Evolutionary conservation across 2,797 vertebrate genomes (phyloP).

Genomic region (Kryptopterus vitreolus): DNA sequence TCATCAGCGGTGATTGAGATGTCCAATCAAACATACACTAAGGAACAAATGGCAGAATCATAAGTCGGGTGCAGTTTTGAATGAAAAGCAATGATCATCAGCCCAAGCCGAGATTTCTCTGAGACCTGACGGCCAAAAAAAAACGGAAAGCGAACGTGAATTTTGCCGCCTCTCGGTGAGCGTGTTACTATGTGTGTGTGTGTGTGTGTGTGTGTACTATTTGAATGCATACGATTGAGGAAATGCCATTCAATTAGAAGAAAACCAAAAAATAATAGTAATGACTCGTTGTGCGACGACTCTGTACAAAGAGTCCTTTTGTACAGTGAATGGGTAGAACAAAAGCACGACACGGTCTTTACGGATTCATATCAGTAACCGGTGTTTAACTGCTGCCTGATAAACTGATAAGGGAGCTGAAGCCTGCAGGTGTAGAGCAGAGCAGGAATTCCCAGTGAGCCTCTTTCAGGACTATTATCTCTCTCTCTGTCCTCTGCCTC

Average conservation of each 20-base stretch:
- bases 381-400: slow-evolving; percentile 35
- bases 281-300: too few relatives aligned
- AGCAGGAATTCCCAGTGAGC: slow-evolving; percentile 43
- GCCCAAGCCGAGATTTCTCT: not conserved
- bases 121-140: too few relatives aligned
- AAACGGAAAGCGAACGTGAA: not conserved
- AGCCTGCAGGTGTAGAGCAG: slow-evolving; percentile 37
- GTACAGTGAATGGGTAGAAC: not conserved
- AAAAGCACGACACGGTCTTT: slow-evolving; percentile 15
- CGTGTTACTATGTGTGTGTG: not conserved
- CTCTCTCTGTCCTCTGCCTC: slow-evolving; percentile 29
- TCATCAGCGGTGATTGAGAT: not conserved
- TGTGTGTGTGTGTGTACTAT: not conserved
- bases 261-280: too few relatives aligned
- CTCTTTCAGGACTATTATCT: slow-evolving; percentile 48
- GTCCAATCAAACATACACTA: not conserved
- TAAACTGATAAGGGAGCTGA: slow-evolving; percentile 25
- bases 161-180: too few relatives aligned
- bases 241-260: not conserved
- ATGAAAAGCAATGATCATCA: not conserved
- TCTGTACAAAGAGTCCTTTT: not conserved
- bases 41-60: not conserved
- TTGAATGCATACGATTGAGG: not conserved
- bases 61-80: not conserved
- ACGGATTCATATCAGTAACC: slow-evolving; percentile 26